Percentiles rank a stretch among this genome's conserved stretches.
These are phyloP conservation scores for Campoletis raptor DNA, from an alignment of 2,888 invertebrate species.

Conservation along the genomic window DNA sequence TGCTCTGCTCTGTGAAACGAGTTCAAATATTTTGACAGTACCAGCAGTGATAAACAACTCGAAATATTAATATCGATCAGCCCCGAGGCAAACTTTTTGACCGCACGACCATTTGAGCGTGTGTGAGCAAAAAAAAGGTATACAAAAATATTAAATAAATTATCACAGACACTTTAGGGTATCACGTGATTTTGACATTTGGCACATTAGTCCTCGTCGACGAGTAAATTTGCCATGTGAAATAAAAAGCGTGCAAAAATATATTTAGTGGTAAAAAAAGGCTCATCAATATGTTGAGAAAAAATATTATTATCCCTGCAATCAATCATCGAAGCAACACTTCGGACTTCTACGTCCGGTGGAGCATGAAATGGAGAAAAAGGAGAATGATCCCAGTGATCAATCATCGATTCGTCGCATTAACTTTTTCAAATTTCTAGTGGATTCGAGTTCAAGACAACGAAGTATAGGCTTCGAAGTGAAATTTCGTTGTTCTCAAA, in stretches of 20 bases:
- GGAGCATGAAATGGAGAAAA: slow-evolving; percentile 21
- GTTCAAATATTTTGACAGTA: slow-evolving; percentile 56
- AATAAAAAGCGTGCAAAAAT: slow-evolving; percentile 26
- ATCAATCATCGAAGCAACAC: slow-evolving; percentile 44
- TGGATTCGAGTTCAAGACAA: not conserved
- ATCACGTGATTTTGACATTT: slow-evolving; percentile 8
- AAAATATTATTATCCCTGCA: slow-evolving; percentile 23
- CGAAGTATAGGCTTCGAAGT: not conserved
- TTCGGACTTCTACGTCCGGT: not conserved
- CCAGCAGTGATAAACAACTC: slow-evolving; percentile 74
- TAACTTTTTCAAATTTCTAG: slow-evolving; percentile 22
- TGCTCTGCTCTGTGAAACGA: slow-evolving; percentile 18
- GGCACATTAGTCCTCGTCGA: slow-evolving; percentile 6
- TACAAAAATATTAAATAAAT: slow-evolving; percentile 15
- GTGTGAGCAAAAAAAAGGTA: not conserved
- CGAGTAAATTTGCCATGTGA: not conserved
- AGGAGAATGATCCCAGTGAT: slow-evolving; percentile 20
- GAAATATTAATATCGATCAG: slow-evolving; percentile 77
- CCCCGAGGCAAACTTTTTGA: slow-evolving; percentile 31
- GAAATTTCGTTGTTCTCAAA: not conserved
- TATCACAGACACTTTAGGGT: not conserved
- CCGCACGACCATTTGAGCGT: not conserved
- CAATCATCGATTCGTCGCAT: slow-evolving; percentile 34
- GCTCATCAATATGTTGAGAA: not conserved
- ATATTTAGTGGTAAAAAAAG: not conserved